These are phyloP conservation scores for Peromyscus eremicus DNA, from an alignment of 2,797 vertebrate species.

Conservation along the genomic window DNA sequence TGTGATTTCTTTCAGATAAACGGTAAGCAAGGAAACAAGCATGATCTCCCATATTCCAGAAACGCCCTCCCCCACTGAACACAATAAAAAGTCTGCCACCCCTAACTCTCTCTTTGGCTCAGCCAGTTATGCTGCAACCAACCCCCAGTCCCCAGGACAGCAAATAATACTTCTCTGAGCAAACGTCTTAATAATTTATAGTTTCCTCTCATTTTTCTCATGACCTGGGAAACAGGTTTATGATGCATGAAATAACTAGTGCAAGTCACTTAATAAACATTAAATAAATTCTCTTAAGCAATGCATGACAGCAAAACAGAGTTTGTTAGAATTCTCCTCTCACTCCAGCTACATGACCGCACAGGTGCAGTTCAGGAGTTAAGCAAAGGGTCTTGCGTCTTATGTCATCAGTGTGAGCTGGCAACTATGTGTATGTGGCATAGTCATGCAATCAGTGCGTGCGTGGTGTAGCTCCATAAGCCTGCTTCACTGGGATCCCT, in stretches of 20 bases:
- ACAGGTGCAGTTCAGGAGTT: no score
- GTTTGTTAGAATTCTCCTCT: background rate
- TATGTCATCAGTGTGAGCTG: no score
- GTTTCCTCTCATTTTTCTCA: slow-evolving; percentile 26
- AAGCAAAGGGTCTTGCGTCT: no score
- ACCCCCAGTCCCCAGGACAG: background rate
- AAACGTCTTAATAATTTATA: slow-evolving; percentile 58
- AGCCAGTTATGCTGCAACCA: background rate
- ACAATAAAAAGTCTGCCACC: background rate
- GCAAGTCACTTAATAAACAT: slow-evolving; percentile 56
- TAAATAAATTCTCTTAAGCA: slow-evolving; percentile 5
- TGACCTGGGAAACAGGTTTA: background rate
- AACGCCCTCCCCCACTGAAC: background rate
- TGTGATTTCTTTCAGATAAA: slow-evolving; percentile 58
- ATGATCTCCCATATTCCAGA: background rate
- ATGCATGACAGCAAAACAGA: background rate
- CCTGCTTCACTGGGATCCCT: no score
- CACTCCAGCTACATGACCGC: no score
- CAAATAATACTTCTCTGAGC: slow-evolving; percentile 21
- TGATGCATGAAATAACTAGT: background rate
- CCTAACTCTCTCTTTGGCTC: background rate
- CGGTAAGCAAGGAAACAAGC: slow-evolving; percentile 37
- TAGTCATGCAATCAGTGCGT: no score
- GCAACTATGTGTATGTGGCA: no score
- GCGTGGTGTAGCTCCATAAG: no score